Evolutionary conservation across 2,113 vertebrate genomes (phyloP).

Genomic region (Nothoprocta pentlandii): DNA sequence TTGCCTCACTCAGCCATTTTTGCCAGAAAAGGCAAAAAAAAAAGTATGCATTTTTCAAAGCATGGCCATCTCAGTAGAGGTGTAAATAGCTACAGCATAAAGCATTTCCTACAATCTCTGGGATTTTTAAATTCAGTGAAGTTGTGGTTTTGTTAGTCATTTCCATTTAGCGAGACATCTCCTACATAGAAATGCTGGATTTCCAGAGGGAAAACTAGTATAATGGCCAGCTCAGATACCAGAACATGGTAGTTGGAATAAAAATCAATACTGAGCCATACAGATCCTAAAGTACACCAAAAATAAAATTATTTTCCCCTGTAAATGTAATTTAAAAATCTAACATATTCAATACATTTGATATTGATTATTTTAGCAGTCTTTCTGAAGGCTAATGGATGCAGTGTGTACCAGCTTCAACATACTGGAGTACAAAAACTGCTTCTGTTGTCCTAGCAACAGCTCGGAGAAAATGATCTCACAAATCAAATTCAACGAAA

Average conservation of each 20-base stretch:
- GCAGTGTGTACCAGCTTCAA: conserved; percentile 20
- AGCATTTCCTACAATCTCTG: background rate
- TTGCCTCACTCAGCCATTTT: background rate
- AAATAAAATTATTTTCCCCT: conserved; percentile 74
- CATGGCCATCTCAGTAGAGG: background rate
- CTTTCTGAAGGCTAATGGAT: conserved; percentile 76
- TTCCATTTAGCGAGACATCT: conserved; percentile 23
- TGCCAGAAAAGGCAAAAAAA: background rate
- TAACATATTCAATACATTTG: conserved; percentile 76
- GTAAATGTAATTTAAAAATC: conserved; percentile 79
- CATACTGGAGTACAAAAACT: conserved; percentile 16
- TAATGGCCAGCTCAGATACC: background rate
- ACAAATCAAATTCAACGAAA: conserved; percentile 68
- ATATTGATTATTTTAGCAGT: conserved; percentile 78
- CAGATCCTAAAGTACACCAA: conserved; percentile 54
- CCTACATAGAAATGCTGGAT: background rate
- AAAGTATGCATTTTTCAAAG: background rate
- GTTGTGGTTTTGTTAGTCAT: conserved; percentile 21
- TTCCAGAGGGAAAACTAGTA: conserved; percentile 31
- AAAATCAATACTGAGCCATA: conserved; percentile 67
- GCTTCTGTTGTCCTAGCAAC: conserved; percentile 81
- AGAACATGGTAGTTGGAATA: conserved; percentile 39
- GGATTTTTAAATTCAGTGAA: conserved; percentile 6
- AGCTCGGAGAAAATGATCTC: conserved; percentile 62
- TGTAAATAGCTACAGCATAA: background rate